These are phyloP conservation scores for Bilobella aurantiaca DNA, from an alignment of 1,140 invertebrate genomes.

Conservation along the genomic window DNA sequence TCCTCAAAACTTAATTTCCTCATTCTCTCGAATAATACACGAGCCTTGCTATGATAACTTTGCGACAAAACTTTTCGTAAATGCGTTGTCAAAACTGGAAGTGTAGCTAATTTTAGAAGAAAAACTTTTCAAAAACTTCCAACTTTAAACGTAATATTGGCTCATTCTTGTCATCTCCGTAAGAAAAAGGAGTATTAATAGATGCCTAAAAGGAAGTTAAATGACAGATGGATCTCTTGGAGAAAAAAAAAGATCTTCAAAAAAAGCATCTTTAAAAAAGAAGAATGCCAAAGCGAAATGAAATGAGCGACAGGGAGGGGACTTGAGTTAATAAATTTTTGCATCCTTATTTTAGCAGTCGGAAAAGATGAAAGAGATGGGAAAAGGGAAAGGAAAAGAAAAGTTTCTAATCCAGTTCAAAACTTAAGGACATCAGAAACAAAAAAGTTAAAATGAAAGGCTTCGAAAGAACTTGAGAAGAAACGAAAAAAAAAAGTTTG, in stretches of 20 bases:
- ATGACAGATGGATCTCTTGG: conserved; percentile 2
- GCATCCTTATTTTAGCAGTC: too few species aligned
- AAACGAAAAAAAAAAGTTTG: conserved; percentile 1
- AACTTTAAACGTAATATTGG: too few species aligned
- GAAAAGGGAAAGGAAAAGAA: neutral
- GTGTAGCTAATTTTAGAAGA: neutral
- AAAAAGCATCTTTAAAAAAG: neutral
- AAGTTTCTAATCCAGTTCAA: neutral
- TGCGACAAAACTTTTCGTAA: neutral
- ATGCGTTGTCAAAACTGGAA: neutral
- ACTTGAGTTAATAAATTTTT: neutral
- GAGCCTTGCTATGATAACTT: neutral
- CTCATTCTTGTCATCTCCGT: neutral
- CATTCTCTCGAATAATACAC: neutral
- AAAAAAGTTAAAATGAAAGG: conserved; percentile 6
- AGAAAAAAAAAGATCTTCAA: neutral
- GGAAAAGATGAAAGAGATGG: neutral
- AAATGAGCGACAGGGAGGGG: neutral
- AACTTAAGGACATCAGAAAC: neutral
- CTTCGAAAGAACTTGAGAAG: neutral
- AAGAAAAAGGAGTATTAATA: neutral
- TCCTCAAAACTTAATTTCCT: too few species aligned
- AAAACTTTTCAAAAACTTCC: conserved; percentile 1
- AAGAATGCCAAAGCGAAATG: neutral
- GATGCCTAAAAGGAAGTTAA: neutral